A percentile compares a stretch with the other conserved stretches of the same genome.
These are phyloP conservation scores for Eclectus roratus DNA, from an alignment of 2,113 vertebrate species.

Conservation along the genomic window DNA sequence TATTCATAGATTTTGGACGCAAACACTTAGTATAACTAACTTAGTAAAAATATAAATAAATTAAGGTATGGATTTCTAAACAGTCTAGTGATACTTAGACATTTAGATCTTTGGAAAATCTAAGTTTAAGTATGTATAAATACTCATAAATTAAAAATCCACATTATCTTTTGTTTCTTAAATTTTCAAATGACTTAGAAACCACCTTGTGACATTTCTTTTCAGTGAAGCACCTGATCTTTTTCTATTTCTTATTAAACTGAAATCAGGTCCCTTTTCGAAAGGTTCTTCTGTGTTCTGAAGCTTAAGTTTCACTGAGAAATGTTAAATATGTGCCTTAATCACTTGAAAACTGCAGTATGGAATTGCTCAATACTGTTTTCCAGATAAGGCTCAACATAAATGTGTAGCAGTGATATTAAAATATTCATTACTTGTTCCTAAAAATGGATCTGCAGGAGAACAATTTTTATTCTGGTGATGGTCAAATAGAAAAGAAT, in stretches of 20 bases:
- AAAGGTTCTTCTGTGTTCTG: background rate
- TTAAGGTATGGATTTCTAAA: background rate
- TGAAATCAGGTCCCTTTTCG: background rate
- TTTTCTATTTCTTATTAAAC: background rate
- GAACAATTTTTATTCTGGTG: background rate
- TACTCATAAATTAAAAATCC: background rate
- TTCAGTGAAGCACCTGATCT: background rate
- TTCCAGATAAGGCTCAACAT: background rate
- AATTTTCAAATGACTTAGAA: background rate
- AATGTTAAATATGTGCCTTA: background rate
- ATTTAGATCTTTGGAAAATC: background rate
- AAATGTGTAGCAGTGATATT: background rate
- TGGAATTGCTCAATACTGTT: background rate
- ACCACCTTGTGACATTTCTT: background rate
- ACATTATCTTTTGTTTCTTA: background rate
- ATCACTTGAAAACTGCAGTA: background rate
- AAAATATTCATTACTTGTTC: background rate
- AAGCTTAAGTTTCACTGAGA: background rate
- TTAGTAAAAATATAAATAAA: background rate
- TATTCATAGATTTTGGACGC: background rate
- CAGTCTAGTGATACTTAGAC: background rate
- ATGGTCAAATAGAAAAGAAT: background rate
- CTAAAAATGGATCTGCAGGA: background rate
- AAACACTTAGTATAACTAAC: background rate
- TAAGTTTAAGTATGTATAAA: background rate